Percentiles rank a stretch among this genome's conserved stretches.
These are phyloP conservation scores for Brienomyrus brachyistius DNA, from an alignment of 2,113 vertebrate genomes.

Conservation along the genomic window DNA sequence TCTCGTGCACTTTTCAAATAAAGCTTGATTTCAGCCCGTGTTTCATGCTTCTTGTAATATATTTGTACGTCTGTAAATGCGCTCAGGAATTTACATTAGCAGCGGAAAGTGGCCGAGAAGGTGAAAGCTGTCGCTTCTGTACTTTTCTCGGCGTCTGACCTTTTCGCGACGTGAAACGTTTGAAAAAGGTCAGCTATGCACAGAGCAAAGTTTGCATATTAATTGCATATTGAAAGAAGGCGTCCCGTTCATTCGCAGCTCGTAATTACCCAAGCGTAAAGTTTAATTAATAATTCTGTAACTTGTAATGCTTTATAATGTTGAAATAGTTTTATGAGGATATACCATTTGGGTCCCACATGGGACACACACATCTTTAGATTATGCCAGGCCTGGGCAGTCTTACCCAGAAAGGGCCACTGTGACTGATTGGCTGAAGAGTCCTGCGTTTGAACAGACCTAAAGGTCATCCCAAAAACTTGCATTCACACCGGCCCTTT, in stretches of 20 bases:
- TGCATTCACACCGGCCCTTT: too few species aligned
- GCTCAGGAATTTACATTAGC: too few species aligned
- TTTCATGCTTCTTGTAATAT: too few species aligned
- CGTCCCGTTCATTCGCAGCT: background rate
- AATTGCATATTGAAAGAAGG: background rate
- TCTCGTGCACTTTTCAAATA: background rate
- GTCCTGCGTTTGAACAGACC: background rate
- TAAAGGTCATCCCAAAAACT: background rate
- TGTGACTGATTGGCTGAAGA: background rate
- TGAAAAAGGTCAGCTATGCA: too few species aligned
- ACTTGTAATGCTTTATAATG: background rate
- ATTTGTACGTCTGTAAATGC: too few species aligned
- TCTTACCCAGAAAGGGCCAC: background rate
- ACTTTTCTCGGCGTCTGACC: too few species aligned
- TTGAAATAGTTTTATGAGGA: background rate
- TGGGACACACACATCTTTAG: background rate
- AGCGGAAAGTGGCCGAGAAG: too few species aligned
- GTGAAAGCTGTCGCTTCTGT: too few species aligned
- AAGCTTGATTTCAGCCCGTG: background rate
- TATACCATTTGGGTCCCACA: background rate
- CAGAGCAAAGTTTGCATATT: background rate
- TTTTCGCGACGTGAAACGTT: too few species aligned
- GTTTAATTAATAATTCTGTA: background rate
- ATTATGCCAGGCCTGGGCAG: background rate
- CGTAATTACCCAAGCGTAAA: background rate